Base-by-base conservation (phyloP, 2,888 invertebrate genomes). In the Drosophila sordidapex region DNA sequence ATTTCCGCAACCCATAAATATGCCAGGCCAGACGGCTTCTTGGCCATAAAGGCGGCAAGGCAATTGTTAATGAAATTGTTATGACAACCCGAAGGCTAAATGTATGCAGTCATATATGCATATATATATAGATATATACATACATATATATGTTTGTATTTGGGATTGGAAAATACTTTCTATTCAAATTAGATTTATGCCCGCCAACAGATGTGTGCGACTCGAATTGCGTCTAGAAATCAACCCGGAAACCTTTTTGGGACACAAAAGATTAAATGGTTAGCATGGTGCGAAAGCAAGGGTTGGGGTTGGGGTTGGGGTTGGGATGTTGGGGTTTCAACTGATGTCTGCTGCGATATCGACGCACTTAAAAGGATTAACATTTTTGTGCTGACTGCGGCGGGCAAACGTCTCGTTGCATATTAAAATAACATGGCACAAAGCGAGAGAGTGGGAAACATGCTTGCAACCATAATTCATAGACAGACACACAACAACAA, bases 281-380 rank as follows among this genome's bases (percentile, higher is more conserved):
- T 71, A 65, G 68, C 69, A 31, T 56, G 56, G 38, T 40, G 61
- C 40, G 38, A 61, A 54, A 1, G 4, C n/a, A 21, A 25, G 4
- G 27, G 13, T 4, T 38, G 29, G 4, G 4, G n/a, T 21, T 13
- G 21, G 1, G 0, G n/a, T n/a, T 18, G 1, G 18, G 4, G 7
- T 13, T 0, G 2, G 40, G 29, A 27, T 51, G 13, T 27, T 21
- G 40, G 57, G 64, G 53, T 43, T 56, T 61, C 56, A 74, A 61
- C 52, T 71, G 81, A 81, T 82, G 83, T 83, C 77, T 79, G 59
- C 36, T 58, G 53, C 77, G 68, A 78, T 77, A 71, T 59, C 65
- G 81, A 70, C 76, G 76, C 85, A 89, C 88, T 90, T 89, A 90
- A 89, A 89, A 89, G 87, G 90, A 89, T 89, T 89, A 89, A 80